Evolutionary conservation across 2,888 invertebrate species (phyloP).

Genomic region (Thecocarcelia acutangulata): DNA sequence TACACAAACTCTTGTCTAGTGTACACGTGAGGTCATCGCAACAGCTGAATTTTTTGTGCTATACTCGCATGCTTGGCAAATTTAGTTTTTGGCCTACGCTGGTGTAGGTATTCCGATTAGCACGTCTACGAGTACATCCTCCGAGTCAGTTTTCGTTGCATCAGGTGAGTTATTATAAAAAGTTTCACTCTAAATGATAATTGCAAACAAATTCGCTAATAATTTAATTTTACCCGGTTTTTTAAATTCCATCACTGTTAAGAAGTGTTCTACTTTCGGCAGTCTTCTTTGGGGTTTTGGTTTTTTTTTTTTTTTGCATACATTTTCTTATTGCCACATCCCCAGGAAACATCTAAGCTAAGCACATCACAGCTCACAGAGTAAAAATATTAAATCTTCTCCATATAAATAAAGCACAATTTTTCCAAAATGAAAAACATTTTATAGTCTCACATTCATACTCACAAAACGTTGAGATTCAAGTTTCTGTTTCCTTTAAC

Average conservation of each 20-base stretch:
- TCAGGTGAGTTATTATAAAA: too few relatives aligned
- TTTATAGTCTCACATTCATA: conserved; percentile 38
- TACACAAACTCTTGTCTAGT: too few relatives aligned
- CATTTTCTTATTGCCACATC: conserved; percentile 55
- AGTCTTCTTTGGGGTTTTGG: too few relatives aligned
- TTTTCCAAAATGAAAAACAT: conserved; percentile 24
- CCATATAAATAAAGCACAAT: conserved; percentile 46
- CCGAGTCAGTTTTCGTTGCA: too few relatives aligned
- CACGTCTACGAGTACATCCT: too few relatives aligned
- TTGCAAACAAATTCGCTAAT: too few relatives aligned
- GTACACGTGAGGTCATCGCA: too few relatives aligned
- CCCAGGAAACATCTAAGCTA: conserved; percentile 52
- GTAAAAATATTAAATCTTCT: conserved; percentile 36
- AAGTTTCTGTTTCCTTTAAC: conserved; percentile 2
- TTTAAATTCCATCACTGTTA: background rate
- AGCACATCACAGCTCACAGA: conserved; percentile 35
- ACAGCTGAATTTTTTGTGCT: too few relatives aligned
- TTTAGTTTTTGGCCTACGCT: too few relatives aligned
- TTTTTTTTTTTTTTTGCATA: background rate
- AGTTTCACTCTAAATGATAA: too few relatives aligned
- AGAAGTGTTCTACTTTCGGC: conserved; percentile 21
- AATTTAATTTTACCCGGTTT: background rate
- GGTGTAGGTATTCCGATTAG: too few relatives aligned
- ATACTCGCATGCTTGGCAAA: too few relatives aligned
- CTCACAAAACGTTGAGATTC: conserved; percentile 46